Evolutionary conservation across 2,113 vertebrate genomes (phyloP), one percentile per base, ranked within the genome.

Genomic region (Mobula birostris): DNA sequence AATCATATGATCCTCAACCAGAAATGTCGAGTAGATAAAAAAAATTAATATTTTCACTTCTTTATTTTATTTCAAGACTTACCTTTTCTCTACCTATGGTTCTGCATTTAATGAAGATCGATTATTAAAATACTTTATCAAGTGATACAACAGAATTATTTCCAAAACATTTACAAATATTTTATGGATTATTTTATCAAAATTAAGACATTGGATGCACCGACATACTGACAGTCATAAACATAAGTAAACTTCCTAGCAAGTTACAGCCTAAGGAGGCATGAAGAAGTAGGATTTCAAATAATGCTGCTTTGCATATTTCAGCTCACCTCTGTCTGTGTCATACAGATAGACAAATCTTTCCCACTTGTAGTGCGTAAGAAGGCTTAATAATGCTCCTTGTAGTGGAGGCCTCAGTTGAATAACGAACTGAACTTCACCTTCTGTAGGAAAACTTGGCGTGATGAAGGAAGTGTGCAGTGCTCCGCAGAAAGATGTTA

Each of bases 321-420:
- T 2, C 0, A 94, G 94, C 98, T 98, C 97, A 99, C 99, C 99
- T 98, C 99, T 97, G 94, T 99, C 98, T 9, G 99, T 99, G 96
- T 99, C 98, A 5, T 99, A 99, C 48, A 99, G 98, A 95, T 99
- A 99, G 95, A 99, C 98, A 95, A 99, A 99, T 96, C 97, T 99
- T 95, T 99, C 98, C 98, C 98, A 99, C 95, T 98, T 98, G 95
- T 99, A 99, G 94, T 99, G 97, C 95, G 96, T 96, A 95, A 99
- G 96, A 95, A 99, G 97, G 91, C 97, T 99, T 94, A 99, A 96
- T 95, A 99, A 97, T 61, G 97, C 97, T 21, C 98, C 98, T 93
- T 98, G 98, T 87, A 99, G 96, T 0, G 98, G 96, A 66, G 99
- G 99, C 94, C 98, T 97, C 98, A 99, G 98, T 97, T 99, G 99